Evolutionary conservation across 2,888 invertebrate species (phyloP), one percentile per base, ranked within the genome.

Genomic region (Oscheius onirici): DNA sequence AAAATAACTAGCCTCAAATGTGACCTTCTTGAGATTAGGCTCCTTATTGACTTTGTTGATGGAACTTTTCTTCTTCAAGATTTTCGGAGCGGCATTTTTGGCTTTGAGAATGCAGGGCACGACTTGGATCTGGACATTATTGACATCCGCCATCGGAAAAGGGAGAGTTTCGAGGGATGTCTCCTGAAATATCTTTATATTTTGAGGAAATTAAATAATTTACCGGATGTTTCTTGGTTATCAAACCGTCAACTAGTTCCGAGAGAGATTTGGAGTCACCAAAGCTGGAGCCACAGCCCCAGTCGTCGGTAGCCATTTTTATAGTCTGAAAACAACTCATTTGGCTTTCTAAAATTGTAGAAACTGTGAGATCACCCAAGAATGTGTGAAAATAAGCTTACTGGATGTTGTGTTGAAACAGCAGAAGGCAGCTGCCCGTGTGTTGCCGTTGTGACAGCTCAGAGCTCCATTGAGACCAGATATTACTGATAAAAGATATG

Each of bases 31-130:
- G n/a, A 79, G 70, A 55, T 75, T 76, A 1, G 73, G 70, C 17
- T 76, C 77, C 44, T 78, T 75, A 63, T 76, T 73, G 52, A 72
- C 69, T 41, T 76, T 74, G 58, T 74, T 57, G 41, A 72, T 71
- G 22, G 71, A 46, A 57, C 75, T 79, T 61, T 79, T 81, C 66
- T 81, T 81, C 72, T 81, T 81, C 69, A 81, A 61, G 65, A 81
- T 81, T 49, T 81, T 81, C 10, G 81, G 81, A 15, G 81, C 81
- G 20, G 46, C 43, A n/a, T 49, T 58, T 49, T 69, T 69, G 1
- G 17, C n/a, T 17, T 44, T 44, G n/a, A 58, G n/a, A 10, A 69
- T 58, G 46, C 57, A 69, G 40, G 69, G 69, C 11, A 69, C 58
- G 28, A 69, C 69, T 58, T 69, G 43, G 5, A 69, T 58, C 22